These are phyloP conservation scores for Notospermus geniculatus DNA, from an alignment of 1,140 invertebrate species.

Conservation along the genomic window DNA sequence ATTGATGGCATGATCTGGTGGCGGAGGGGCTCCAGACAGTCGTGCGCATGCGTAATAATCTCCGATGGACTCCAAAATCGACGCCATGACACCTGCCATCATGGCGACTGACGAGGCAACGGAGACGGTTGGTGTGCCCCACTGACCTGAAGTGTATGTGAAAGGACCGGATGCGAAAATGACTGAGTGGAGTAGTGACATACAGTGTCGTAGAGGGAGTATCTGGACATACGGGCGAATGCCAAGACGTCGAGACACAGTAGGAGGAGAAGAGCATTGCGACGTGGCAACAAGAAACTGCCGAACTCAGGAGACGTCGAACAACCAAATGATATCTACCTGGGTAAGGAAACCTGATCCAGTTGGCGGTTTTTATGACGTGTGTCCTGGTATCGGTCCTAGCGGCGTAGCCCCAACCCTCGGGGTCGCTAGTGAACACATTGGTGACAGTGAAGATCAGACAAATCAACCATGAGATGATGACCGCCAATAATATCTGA, in stretches of 20 bases:
- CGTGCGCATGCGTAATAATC: slow-evolving; percentile 85
- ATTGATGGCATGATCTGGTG: slow-evolving; percentile 76
- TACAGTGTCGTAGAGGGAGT: background rate
- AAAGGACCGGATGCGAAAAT: background rate
- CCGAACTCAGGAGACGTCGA: background rate
- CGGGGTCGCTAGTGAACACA: slow-evolving; percentile 58
- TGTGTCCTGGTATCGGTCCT: slow-evolving; percentile 74
- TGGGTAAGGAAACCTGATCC: slow-evolving; percentile 82
- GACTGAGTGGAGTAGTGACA: background rate
- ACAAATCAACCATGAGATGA: slow-evolving; percentile 76
- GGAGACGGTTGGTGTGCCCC: slow-evolving; percentile 75
- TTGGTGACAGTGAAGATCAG: slow-evolving; percentile 69
- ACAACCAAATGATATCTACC: slow-evolving; percentile 53
- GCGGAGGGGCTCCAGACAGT: slow-evolving; percentile 73
- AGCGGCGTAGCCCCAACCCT: slow-evolving; percentile 64
- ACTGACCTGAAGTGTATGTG: too few species aligned
- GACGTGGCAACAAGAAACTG: background rate
- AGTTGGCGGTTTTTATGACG: slow-evolving; percentile 71
- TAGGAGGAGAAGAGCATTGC: background rate
- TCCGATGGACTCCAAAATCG: slow-evolving; percentile 82
- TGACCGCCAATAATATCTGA: slow-evolving; percentile 74
- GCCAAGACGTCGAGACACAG: background rate
- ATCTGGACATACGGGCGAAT: background rate
- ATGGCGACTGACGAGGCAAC: slow-evolving; percentile 76
- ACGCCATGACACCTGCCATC: slow-evolving; percentile 79